Conservation (phyloP, 2,888 invertebrate species). For the Sialis lutaria region DNA sequence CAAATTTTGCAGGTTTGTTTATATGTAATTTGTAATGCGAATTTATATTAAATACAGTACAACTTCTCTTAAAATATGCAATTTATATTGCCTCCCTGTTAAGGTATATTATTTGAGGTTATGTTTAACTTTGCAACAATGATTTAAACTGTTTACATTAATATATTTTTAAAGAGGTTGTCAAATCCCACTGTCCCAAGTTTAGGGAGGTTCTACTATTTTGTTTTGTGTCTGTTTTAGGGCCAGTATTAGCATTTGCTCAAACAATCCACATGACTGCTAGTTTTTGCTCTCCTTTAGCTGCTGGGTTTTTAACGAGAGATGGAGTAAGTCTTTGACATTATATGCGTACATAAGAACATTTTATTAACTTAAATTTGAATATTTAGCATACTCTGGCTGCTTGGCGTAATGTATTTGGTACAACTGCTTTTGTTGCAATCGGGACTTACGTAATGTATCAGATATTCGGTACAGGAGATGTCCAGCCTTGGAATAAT, state of each 20-base stretch:
- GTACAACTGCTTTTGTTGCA: conserved; percentile 38
- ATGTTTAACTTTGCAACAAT: too few species aligned
- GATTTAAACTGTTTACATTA: neutral
- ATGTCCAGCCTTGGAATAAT: conserved; percentile 36
- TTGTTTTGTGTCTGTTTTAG: conserved; percentile 12
- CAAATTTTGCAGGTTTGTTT: conserved; percentile 47
- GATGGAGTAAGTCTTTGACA: conserved; percentile 30
- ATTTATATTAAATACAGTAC: too few species aligned
- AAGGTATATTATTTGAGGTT: too few species aligned
- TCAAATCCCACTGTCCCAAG: too few species aligned
- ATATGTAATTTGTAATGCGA: neutral
- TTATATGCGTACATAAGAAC: neutral
- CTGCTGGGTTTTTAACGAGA: conserved; percentile 39
- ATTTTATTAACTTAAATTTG: neutral
- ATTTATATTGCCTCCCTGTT: too few species aligned
- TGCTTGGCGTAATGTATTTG: conserved; percentile 48
- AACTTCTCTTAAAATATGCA: too few species aligned
- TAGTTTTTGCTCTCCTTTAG: conserved; percentile 48
- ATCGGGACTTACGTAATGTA: conserved; percentile 42
- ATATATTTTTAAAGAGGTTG: too few species aligned
- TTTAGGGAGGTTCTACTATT: neutral
- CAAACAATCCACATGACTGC: conserved; percentile 65
- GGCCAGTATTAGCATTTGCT: conserved; percentile 51
- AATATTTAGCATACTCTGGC: conserved; percentile 22
- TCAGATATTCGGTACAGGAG: conserved; percentile 48